These are phyloP conservation scores for Etheostoma cragini DNA, from an alignment of 2,113 vertebrate species.

Conservation along the genomic window DNA sequence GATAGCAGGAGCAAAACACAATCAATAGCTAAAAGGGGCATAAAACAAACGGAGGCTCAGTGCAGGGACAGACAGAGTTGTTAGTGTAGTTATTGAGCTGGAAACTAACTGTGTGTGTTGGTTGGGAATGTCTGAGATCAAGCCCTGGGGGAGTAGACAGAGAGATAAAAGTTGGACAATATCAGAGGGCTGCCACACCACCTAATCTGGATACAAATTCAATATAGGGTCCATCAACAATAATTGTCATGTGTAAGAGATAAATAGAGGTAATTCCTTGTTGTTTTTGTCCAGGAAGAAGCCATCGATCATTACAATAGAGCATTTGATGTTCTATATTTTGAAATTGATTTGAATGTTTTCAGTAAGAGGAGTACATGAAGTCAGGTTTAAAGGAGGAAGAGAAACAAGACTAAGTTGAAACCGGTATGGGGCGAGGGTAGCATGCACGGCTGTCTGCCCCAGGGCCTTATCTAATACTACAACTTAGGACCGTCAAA, in stretches of 20 bases:
- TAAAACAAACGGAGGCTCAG: not conserved
- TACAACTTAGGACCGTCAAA: no score
- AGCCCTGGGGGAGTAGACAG: conserved; percentile 19
- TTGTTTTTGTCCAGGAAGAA: conserved; percentile 14
- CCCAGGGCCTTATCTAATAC: no score
- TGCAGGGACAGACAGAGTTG: conserved; percentile 36
- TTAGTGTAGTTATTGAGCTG: conserved; percentile 45
- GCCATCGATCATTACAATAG: conserved; percentile 6
- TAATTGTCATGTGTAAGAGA: conserved; percentile 28
- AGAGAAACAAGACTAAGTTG: not conserved
- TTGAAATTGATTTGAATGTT: not conserved
- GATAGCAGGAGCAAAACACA: conserved; percentile 6
- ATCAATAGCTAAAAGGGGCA: conserved; percentile 35
- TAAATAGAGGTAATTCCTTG: conserved; percentile 39
- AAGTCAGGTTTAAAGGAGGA: not conserved
- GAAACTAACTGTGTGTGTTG: conserved; percentile 43
- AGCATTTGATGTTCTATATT: not conserved
- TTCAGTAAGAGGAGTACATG: not conserved
- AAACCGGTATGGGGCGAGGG: no score
- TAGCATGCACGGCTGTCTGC: no score
- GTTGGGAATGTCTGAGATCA: conserved; percentile 27
- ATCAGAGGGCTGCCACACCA: conserved; percentile 18
- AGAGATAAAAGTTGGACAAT: conserved; percentile 32
- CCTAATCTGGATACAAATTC: conserved; percentile 30
- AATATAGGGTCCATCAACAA: conserved; percentile 36